These are phyloP conservation scores for Loriculus beryllinus DNA, from an alignment of 2,797 vertebrate genomes.

Conservation along the genomic window DNA sequence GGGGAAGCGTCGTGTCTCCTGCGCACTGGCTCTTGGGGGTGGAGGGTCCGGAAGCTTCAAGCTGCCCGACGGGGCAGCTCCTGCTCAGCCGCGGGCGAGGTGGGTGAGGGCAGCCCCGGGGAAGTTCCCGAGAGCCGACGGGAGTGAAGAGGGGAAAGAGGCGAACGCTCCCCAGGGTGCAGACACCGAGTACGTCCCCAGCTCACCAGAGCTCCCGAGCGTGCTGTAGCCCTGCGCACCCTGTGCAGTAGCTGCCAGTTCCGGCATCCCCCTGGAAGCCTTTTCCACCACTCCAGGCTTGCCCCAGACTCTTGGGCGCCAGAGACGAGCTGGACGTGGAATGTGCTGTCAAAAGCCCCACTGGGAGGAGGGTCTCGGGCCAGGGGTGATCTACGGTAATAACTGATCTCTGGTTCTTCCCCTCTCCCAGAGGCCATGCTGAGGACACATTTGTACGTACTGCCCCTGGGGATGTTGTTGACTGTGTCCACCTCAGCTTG, in stretches of 20 bases:
- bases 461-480: too few species aligned
- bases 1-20: background rate
- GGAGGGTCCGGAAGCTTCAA: background rate
- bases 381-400: background rate
- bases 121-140: background rate
- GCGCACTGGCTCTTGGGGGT: background rate
- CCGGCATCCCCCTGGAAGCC: background rate
- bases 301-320: background rate
- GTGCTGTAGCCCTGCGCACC: background rate
- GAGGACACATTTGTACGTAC: too few species aligned
- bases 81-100: background rate
- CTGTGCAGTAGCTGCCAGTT: background rate
- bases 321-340: background rate
- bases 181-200: background rate
- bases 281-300: background rate
- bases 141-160: background rate
- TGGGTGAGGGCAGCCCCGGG: background rate
- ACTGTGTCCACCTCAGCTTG: too few species aligned
- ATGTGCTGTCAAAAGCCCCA: background rate
- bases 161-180: background rate
- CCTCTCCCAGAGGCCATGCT: too few species aligned
- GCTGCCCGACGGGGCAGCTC: background rate
- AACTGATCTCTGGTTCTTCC: too few species aligned
- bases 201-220: background rate
- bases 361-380: background rate